Evolutionary conservation across 1,140 invertebrate species (phyloP), one percentile per base, ranked within the genome.

Genomic region (Heliconius nattereri): DNA sequence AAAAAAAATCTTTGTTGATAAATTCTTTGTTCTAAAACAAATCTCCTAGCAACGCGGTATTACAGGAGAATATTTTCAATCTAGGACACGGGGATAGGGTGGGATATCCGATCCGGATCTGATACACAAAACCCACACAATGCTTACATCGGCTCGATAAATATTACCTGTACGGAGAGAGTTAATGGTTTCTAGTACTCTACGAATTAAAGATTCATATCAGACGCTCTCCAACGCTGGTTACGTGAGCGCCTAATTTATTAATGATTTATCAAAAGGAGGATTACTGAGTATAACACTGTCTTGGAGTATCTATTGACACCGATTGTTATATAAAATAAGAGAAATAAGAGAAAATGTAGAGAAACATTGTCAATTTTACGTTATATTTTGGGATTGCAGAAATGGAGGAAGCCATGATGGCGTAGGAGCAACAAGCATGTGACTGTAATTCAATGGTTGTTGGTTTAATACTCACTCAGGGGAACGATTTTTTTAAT

Each of bases 1-100:
- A 45, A 45, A 52, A 57, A 57, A 57, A 57, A 57, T 13, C 3
- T 66, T 13, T 66, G 6, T 66, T 26, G n/a, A 66, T 54, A 60
- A 23, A 49, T 37, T 66, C 73, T 75, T 57, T 75, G 6, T 75
- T 40, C 26, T 9, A 66, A 66, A 66, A 66, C 60, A 66, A 66
- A 66, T 29, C 60, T 66, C 60, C 23, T 29, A 66, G 23, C 60
- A 66, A 26, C 60, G 29, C 29, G 3, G 60, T 29, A 66, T 66
- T 66, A 26, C 11, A 29, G 23, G 29, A 66, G 60, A 66, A 29
- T 66, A 66, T 66, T 66, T 66, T 29, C 26, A 66, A 66, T 66
- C 60, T 66, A 66, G 60, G 26, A 66, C 60, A 66, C 23, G 29
- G 29, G 60, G 60, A 60, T 60, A 60, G 54, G n/a, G 54, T 60